A percentile compares a stretch with the other conserved stretches of the same genome.
Evolutionary conservation across 2,888 invertebrate species (phyloP).

Genomic region (Tinea semifulvella): DNA sequence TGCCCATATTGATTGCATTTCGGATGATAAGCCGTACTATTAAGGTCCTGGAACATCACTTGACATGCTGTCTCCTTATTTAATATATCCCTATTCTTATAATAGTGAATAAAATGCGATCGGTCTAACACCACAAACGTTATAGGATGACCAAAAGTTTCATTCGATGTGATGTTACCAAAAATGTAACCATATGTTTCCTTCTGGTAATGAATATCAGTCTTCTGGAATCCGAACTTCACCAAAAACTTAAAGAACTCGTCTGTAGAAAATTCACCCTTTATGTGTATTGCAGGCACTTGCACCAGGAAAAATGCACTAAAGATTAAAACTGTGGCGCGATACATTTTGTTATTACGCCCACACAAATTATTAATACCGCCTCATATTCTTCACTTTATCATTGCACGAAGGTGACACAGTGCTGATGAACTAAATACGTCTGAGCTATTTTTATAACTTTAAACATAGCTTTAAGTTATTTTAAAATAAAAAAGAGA

Average conservation of each 20-base stretch:
- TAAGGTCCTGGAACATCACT: constrained; percentile 86
- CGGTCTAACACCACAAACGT: constrained; percentile 93
- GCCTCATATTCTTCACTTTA: background rate
- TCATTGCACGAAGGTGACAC: background rate
- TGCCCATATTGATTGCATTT: constrained; percentile 81
- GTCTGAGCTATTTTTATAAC: background rate
- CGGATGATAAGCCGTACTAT: constrained; percentile 83
- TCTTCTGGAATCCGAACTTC: constrained; percentile 97
- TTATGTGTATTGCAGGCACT: constrained; percentile 43
- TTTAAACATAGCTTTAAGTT: constrained; percentile 1
- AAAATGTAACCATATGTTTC: constrained; percentile 95
- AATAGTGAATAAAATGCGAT: constrained; percentile 88
- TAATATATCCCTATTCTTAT: constrained; percentile 73
- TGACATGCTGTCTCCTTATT: constrained; percentile 81
- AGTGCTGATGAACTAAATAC: constrained; percentile 1
- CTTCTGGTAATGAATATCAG: constrained; percentile 83
- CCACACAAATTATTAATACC: constrained; percentile 2
- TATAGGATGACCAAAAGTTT: constrained; percentile 71
- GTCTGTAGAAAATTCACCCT: constrained; percentile 52
- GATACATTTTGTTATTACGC: constrained; percentile 8
- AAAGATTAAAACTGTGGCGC: constrained; percentile 31
- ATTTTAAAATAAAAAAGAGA: background rate
- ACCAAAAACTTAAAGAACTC: constrained; percentile 92
- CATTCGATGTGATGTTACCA: constrained; percentile 87
- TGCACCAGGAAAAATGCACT: constrained; percentile 29